phyloP scores from a whole-genome alignment of 2,113 vertebrate species.

The Pycnonotus jocosus region DNA sequence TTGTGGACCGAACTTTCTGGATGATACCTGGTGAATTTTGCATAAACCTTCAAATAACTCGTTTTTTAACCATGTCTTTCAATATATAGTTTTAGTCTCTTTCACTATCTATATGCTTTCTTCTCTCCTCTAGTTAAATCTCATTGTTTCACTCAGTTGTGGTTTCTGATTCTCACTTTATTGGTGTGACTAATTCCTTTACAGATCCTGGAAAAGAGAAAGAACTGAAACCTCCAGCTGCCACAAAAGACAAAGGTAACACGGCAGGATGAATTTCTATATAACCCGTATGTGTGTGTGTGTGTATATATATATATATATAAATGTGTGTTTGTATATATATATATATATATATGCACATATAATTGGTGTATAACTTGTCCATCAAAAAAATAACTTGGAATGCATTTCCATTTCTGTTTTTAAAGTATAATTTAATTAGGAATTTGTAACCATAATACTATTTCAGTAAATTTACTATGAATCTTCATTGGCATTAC shows the following conservation, averaged over 20 bases:
- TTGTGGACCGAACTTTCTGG: neutral
- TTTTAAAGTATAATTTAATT: neutral
- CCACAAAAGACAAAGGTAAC: slow-evolving; percentile 40
- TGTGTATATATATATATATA: neutral
- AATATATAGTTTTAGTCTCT: neutral
- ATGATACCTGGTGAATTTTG: fast-evolving
- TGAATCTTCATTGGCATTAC: neutral
- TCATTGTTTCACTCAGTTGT: neutral
- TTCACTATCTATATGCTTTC: neutral
- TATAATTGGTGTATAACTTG: neutral
- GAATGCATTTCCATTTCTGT: neutral
- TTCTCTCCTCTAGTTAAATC: neutral
- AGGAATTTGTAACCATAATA: neutral
- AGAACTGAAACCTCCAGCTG: neutral
- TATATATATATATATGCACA: neutral
- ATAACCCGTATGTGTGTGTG: neutral
- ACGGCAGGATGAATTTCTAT: neutral
- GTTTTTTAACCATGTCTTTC: neutral
- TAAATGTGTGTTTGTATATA: neutral
- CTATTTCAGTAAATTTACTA: neutral
- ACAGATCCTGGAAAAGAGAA: slow-evolving; percentile 38
- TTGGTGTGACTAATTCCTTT: neutral
- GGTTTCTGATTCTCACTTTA: neutral
- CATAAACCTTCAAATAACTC: neutral
- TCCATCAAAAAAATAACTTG: neutral